Percentiles rank a stretch among this genome's conserved stretches.
phyloP scores from a whole-genome alignment of 2,113 vertebrate species.

The Corapipo altera region DNA sequence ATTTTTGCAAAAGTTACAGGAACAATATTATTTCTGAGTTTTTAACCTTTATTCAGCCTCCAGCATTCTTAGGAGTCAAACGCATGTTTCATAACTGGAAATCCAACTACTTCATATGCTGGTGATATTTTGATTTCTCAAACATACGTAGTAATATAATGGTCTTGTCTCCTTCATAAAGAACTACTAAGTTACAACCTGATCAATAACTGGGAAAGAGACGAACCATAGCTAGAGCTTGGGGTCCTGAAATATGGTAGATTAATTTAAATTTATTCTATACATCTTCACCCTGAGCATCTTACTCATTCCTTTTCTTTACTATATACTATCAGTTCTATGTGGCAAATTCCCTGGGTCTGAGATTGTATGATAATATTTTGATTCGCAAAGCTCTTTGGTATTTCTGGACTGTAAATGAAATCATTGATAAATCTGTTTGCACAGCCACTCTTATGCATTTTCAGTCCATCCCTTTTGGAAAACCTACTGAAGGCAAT shows the following conservation, averaged over 20 bases:
- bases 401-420: background rate
- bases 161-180: background rate
- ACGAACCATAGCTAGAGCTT: background rate
- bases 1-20: slow-evolving; percentile 70
- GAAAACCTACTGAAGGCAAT: background rate
- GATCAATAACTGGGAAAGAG: slow-evolving; percentile 3
- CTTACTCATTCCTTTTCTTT: background rate
- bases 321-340: background rate
- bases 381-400: background rate
- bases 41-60: slow-evolving; percentile 72
- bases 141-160: background rate
- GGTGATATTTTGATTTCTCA: slow-evolving; percentile 45
- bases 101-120: slow-evolving; percentile 10
- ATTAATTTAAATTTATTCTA: slow-evolving; percentile 6
- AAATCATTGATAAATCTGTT: background rate
- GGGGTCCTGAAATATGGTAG: background rate
- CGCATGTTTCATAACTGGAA: slow-evolving; percentile 41
- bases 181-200: background rate
- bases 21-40: slow-evolving; percentile 72
- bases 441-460: background rate
- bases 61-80: slow-evolving; percentile 48
- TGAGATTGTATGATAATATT: background rate
- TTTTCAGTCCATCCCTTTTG: background rate
- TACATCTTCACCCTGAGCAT: background rate
- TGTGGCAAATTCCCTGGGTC: background rate